phyloP scores from a whole-genome alignment of 2,797 vertebrate species.

The Myotis vivesi region DNA sequence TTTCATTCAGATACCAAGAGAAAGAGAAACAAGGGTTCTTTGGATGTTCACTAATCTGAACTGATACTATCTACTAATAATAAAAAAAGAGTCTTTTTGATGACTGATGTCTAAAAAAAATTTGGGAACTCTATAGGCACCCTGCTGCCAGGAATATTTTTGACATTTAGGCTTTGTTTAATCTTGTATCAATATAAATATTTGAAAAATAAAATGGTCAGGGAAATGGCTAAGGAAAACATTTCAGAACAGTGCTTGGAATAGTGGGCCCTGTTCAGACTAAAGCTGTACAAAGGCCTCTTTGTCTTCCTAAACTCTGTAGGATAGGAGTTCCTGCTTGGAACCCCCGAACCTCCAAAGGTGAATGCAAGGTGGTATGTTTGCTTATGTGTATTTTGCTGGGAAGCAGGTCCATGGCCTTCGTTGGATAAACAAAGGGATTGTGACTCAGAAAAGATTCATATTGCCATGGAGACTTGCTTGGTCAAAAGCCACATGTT shows the following conservation, averaged over 20 bases:
- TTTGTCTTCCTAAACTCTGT: neutral
- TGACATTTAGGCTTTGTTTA: constrained; percentile 59
- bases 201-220: constrained; percentile 69
- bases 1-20: constrained; percentile 52
- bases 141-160: constrained; percentile 59
- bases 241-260: constrained; percentile 31
- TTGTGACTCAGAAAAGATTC: neutral
- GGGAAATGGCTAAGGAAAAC: constrained; percentile 50
- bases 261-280: neutral
- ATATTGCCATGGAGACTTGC: neutral
- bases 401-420: neutral
- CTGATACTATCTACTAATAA: constrained; percentile 44
- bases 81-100: constrained; percentile 50
- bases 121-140: constrained; percentile 47
- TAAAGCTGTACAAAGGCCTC: neutral
- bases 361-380: neutral
- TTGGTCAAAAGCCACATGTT: neutral
- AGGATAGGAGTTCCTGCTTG: neutral
- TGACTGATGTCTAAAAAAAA: constrained; percentile 30
- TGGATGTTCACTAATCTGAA: constrained; percentile 16
- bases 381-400: constrained; percentile 20
- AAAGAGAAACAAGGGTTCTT: constrained; percentile 46
- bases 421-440: neutral
- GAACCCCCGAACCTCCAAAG: neutral
- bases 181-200: constrained; percentile 75